phyloP scores from a whole-genome alignment of 1,140 invertebrate genomes.

The Rhynchophorus ferrugineus region DNA sequence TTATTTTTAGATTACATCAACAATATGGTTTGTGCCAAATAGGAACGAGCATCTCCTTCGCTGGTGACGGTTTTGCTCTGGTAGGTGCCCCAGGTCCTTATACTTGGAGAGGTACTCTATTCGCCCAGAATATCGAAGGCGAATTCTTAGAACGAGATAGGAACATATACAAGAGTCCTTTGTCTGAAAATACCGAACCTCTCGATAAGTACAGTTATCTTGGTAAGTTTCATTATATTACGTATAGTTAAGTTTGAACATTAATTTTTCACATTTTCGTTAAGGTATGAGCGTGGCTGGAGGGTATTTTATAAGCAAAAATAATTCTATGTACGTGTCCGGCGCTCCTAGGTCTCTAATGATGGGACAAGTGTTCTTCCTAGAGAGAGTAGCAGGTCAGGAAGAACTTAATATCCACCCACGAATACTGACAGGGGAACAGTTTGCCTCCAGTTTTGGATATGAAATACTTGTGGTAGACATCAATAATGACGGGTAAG shows the following conservation, averaged over 20 bases:
- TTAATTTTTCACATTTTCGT: no score
- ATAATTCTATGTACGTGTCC: constrained; percentile 61
- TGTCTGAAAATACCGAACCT: constrained; percentile 55
- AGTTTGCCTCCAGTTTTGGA: constrained; percentile 83
- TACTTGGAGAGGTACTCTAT: constrained; percentile 84
- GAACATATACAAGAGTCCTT: constrained; percentile 67
- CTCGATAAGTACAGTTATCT: constrained; percentile 88
- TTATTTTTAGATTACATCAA: constrained; percentile 60
- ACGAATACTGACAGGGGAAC: constrained; percentile 70
- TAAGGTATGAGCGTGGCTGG: constrained; percentile 80
- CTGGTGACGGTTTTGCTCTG: constrained; percentile 71
- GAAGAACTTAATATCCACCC: constrained; percentile 54
- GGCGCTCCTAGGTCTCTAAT: constrained; percentile 80
- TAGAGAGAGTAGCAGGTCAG: constrained; percentile 52
- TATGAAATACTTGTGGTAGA: constrained; percentile 79
- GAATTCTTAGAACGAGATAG: constrained; percentile 70
- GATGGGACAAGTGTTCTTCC: constrained; percentile 79
- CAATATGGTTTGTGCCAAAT: constrained; percentile 89
- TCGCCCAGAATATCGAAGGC: constrained; percentile 66
- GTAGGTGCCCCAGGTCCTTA: constrained; percentile 81
- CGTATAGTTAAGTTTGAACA: no score
- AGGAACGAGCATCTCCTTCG: constrained; percentile 74
- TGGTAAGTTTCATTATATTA: constrained; percentile 55
- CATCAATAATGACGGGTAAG: constrained; percentile 78
- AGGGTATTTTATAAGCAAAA: constrained; percentile 63